Conservation (phyloP, 2,888 invertebrate species). For the Leptopterna dolabrata region DNA sequence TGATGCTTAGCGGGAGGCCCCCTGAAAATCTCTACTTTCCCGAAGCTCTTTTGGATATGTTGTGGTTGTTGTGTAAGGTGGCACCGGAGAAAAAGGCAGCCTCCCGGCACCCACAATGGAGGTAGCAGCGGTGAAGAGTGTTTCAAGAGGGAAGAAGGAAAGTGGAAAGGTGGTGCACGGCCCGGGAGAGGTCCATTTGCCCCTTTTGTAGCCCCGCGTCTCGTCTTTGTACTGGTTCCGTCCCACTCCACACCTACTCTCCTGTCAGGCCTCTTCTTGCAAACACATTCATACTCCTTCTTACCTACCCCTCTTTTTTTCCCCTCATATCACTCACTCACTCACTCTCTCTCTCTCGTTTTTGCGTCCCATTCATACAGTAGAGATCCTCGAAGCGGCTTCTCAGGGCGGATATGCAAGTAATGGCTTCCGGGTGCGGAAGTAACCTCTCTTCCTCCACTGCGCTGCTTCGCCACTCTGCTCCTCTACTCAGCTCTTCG, state of each 20-base stretch:
- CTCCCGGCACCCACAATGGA: neutral
- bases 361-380: neutral
- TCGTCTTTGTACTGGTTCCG: conserved; percentile 22
- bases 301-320: neutral
- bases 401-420: conserved; percentile 35
- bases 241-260: neutral
- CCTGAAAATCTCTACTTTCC: neutral
- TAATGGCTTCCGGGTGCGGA: conserved; percentile 33
- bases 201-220: conserved; percentile 33
- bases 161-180: conserved; percentile 4
- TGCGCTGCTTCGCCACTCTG: neutral
- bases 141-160: conserved; percentile 32
- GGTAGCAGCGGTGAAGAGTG: conserved; percentile 32
- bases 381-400: conserved; percentile 2
- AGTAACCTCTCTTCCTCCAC: conserved; percentile 8
- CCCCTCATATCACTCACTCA: neutral
- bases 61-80: conserved; percentile 9
- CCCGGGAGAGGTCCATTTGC: conserved; percentile 28
- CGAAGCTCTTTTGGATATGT: neutral
- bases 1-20: neutral
- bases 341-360: conserved; percentile 9
- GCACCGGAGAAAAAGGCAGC: neutral
- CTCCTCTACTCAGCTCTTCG: neutral
- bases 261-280: conserved; percentile 36
- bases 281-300: conserved; percentile 44